A percentile compares a stretch with the other conserved stretches of the same genome.
Evolutionary conservation across 2,113 vertebrate genomes (phyloP).

Genomic region (Illadopsis cleaveri): DNA sequence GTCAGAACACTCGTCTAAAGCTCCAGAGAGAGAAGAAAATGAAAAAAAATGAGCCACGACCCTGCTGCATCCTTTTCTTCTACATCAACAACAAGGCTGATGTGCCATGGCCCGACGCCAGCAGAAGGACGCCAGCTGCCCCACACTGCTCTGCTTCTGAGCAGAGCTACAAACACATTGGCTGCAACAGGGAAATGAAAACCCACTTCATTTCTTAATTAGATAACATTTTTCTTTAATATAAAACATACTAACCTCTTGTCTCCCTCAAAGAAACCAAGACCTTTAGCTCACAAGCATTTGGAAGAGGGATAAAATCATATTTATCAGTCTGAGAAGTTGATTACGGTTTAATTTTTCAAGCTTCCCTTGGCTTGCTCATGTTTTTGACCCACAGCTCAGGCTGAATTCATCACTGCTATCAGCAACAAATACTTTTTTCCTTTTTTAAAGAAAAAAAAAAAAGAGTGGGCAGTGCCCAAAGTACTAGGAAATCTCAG

Average conservation of each 20-base stretch:
- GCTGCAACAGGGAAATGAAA: background rate
- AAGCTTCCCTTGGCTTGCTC: background rate
- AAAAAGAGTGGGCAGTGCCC: background rate
- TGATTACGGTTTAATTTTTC: background rate
- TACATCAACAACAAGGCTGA: slow-evolving; percentile 52
- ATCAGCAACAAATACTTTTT: background rate
- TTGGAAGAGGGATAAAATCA: background rate
- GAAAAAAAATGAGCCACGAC: background rate
- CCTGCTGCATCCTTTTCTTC: slow-evolving; percentile 58
- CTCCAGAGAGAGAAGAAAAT: slow-evolving; percentile 32
- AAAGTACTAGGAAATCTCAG: slow-evolving; percentile 25
- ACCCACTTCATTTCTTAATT: background rate
- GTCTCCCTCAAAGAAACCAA: background rate
- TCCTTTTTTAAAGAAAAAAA: background rate
- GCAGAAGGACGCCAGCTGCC: slow-evolving; percentile 27
- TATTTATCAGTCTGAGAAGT: background rate
- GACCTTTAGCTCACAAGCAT: background rate
- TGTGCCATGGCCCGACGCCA: slow-evolving; percentile 21
- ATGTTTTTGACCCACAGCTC: background rate
- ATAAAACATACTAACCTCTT: background rate
- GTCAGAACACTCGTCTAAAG: slow-evolving; percentile 11
- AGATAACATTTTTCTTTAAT: background rate
- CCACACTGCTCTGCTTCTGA: background rate
- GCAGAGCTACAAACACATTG: background rate
- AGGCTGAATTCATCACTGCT: background rate